Conservation (phyloP, 2,797 vertebrate species). For the Pygocentrus nattereri region DNA sequence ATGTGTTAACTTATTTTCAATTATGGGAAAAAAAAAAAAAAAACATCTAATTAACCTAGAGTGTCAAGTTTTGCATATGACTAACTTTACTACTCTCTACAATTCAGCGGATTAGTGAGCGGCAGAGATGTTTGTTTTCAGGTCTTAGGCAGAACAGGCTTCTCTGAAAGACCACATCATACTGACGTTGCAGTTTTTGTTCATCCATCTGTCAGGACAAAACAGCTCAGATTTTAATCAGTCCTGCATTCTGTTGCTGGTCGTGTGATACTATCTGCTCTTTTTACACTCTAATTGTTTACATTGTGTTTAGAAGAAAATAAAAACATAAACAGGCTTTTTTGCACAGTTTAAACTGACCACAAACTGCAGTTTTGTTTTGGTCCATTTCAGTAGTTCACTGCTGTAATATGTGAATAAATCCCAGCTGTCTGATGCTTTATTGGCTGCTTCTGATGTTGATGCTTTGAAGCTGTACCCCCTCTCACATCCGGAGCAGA, state of each 20-base stretch:
- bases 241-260: neutral
- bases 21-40: no score
- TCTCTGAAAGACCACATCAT: slow-evolving; percentile 13
- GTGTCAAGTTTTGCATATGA: no score
- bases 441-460: slow-evolving; percentile 9
- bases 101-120: no score
- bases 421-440: neutral
- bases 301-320: neutral
- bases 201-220: neutral
- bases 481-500: neutral
- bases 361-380: neutral
- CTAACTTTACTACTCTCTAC: no score
- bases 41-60: no score
- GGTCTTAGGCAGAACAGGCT: no score
- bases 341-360: neutral
- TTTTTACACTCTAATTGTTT: neutral
- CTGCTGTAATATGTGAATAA: neutral
- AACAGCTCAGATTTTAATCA: neutral
- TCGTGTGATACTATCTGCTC: neutral
- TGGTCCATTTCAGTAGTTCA: neutral
- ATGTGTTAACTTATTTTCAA: no score
- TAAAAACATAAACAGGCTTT: neutral
- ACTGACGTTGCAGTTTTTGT: neutral
- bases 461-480: neutral
- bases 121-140: neutral